Conservation (phyloP, 2,888 invertebrate species). For the Nycteola revayana region DNA sequence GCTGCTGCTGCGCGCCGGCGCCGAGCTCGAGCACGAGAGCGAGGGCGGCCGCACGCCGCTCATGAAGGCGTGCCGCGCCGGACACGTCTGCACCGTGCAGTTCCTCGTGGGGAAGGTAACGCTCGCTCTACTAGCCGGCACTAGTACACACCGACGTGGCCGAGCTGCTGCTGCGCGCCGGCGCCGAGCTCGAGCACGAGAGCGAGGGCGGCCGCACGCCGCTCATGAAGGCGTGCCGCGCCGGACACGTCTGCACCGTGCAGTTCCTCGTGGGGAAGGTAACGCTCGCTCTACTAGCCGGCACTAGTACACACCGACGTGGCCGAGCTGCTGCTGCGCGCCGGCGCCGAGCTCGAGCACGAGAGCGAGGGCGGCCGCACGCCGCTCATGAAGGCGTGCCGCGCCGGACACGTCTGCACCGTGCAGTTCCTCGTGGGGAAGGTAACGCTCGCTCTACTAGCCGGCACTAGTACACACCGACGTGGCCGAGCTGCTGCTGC, state of each 20-base stretch:
- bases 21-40: conserved; percentile 96
- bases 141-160: conserved; percentile 99
- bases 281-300: too few species aligned
- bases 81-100: conserved; percentile 97
- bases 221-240: conserved; percentile 98
- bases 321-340: conserved; percentile 94
- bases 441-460: too few species aligned
- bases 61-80: conserved; percentile 99
- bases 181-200: conserved; percentile 96
- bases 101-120: conserved; percentile 92
- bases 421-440: conserved; percentile 97
- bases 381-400: conserved; percentile 98
- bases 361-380: conserved; percentile 98
- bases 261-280: conserved; percentile 95
- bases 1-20: conserved; percentile 93
- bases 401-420: conserved; percentile 97
- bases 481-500: conserved; percentile 95
- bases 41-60: conserved; percentile 98
- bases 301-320: conserved; percentile 99
- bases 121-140: too few species aligned
- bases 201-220: conserved; percentile 98
- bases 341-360: conserved; percentile 96
- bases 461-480: conserved; percentile 99
- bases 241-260: conserved; percentile 97
- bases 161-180: conserved; percentile 93